These are phyloP conservation scores for Ichneumoninae sp. DNA, from an alignment of 2,888 invertebrate species.

Conservation along the genomic window DNA sequence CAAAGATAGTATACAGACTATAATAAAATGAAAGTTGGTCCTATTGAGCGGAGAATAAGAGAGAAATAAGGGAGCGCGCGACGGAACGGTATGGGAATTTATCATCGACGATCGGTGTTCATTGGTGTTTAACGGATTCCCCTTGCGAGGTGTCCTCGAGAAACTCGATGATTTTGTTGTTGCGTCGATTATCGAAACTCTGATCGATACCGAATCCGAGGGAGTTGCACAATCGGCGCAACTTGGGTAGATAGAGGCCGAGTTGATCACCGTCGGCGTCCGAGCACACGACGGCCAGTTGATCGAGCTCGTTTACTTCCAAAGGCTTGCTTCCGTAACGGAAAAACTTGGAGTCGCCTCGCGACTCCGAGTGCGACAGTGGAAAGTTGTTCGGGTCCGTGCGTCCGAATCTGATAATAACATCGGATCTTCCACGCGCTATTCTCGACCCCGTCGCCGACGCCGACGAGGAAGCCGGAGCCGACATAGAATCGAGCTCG, in stretches of 20 bases:
- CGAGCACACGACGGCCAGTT: slow-evolving; percentile 68
- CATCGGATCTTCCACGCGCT: slow-evolving; percentile 77
- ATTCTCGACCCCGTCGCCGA: slow-evolving; percentile 47
- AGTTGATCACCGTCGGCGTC: slow-evolving; percentile 63
- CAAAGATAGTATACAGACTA: background rate
- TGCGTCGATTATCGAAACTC: slow-evolving; percentile 66
- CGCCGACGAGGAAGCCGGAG: background rate
- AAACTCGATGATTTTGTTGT: slow-evolving; percentile 64
- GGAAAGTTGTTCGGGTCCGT: slow-evolving; percentile 70
- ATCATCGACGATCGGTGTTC: slow-evolving; percentile 28
- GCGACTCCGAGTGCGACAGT: background rate
- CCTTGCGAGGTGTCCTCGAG: slow-evolving; percentile 63
- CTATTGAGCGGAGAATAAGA: background rate
- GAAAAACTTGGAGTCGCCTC: slow-evolving; percentile 35
- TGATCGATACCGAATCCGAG: slow-evolving; percentile 56
- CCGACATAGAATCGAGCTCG: slow-evolving; percentile 49
- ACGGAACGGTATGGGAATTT: background rate
- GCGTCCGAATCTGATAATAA: slow-evolving; percentile 82
- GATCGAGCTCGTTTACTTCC: slow-evolving; percentile 40
- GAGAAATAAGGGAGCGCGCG: background rate
- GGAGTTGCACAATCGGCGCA: slow-evolving; percentile 73
- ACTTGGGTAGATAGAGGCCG: slow-evolving; percentile 68
- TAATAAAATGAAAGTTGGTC: background rate
- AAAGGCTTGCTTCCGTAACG: slow-evolving; percentile 29
- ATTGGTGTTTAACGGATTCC: slow-evolving; percentile 67